Percentiles rank a stretch among this genome's conserved stretches.
Conservation (phyloP, 2,113 vertebrate species). For the Sapajus apella region DNA sequence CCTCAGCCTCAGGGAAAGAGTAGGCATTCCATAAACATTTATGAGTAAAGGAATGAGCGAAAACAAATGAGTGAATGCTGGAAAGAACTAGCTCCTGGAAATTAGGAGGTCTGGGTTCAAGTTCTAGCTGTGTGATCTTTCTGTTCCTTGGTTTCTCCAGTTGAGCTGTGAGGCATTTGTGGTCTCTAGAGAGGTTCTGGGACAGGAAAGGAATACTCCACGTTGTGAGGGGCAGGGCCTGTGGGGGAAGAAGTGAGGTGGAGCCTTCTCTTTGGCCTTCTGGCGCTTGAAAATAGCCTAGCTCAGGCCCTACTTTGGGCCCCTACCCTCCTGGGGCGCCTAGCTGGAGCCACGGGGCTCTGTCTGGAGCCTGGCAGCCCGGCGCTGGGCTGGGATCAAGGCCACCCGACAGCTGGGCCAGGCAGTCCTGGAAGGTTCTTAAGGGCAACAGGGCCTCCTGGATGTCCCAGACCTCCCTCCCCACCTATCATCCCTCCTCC, state of each 20-base stretch:
- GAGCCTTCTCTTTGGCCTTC: neutral
- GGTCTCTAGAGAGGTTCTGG: neutral
- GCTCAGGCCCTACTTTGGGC: neutral
- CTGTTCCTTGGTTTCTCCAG: neutral
- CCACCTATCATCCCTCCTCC: neutral
- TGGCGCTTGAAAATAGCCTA: slow-evolving; percentile 47
- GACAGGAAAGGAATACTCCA: neutral
- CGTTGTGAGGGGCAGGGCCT: neutral
- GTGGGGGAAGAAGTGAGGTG: neutral
- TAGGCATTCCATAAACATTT: neutral
- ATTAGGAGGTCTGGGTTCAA: neutral
- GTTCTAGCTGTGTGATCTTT: neutral
- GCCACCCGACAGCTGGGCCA: slow-evolving; percentile 57
- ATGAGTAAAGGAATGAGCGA: neutral
- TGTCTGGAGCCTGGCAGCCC: slow-evolving; percentile 53
- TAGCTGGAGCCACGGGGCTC: slow-evolving; percentile 1
- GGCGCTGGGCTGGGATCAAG: neutral
- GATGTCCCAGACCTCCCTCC: neutral
- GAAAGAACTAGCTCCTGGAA: neutral
- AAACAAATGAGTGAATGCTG: neutral
- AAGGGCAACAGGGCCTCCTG: neutral
- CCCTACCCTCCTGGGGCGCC: neutral
- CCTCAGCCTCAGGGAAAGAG: neutral
- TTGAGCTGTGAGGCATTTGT: neutral
- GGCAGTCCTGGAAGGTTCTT: neutral